Evolutionary conservation across 1,140 invertebrate genomes (phyloP).

Genomic region (Sinonovacula constricta): DNA sequence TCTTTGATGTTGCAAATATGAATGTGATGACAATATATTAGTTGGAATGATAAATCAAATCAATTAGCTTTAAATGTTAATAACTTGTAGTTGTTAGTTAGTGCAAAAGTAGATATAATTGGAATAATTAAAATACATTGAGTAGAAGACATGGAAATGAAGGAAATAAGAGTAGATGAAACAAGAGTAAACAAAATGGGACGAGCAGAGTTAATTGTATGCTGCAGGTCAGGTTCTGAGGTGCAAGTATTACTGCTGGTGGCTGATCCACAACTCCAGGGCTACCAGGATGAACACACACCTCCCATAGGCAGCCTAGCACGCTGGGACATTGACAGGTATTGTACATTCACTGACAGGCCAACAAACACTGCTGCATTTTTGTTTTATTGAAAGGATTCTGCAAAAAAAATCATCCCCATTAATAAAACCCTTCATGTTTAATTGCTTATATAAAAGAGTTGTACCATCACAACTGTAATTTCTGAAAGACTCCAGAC

Average conservation of each 20-base stretch:
- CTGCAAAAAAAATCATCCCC: no score
- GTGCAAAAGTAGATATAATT: slow-evolving; percentile 1
- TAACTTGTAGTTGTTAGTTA: not conserved
- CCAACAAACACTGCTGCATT: no score
- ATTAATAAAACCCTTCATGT: no score
- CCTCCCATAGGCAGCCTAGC: slow-evolving; percentile 80
- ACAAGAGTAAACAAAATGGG: not conserved
- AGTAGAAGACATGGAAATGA: not conserved
- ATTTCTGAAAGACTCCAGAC: no score
- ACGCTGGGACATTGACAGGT: slow-evolving; percentile 92
- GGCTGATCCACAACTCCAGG: slow-evolving; percentile 95
- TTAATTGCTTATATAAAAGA: no score
- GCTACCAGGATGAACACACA: slow-evolving; percentile 84
- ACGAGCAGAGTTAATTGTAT: not conserved
- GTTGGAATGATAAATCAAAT: not conserved
- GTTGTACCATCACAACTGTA: no score
- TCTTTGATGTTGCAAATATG: no score
- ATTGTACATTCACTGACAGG: no score
- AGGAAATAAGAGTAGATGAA: not conserved
- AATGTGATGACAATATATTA: no score
- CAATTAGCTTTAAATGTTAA: slow-evolving; percentile 8
- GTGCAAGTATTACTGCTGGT: slow-evolving; percentile 85
- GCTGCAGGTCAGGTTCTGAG: slow-evolving; percentile 54
- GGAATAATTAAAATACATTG: not conserved
- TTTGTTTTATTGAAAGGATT: no score